Percentiles rank a stretch among this genome's conserved stretches.
These are phyloP conservation scores for Xylophagus ater DNA, from an alignment of 2,888 invertebrate genomes.

Conservation along the genomic window DNA sequence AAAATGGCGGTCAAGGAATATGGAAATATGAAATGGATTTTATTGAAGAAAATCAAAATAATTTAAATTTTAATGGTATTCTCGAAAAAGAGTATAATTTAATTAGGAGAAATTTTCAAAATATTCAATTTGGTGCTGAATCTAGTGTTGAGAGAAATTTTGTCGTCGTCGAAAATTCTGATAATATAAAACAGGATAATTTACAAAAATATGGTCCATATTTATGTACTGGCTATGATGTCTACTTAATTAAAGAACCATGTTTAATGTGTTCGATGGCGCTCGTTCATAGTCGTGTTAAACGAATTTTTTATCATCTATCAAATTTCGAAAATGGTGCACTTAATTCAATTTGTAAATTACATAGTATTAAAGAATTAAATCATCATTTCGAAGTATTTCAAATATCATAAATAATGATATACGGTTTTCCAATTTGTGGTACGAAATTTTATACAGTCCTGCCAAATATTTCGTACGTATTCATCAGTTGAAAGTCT, in stretches of 20 bases:
- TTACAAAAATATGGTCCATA: conserved; percentile 50
- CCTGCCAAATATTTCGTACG: too few species aligned
- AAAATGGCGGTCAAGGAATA: conserved; percentile 70
- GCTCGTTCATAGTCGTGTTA: conserved; percentile 77
- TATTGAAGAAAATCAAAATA: conserved; percentile 26
- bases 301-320: conserved; percentile 65
- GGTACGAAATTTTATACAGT: too few species aligned
- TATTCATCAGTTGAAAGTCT: too few species aligned
- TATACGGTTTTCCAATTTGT: too few species aligned
- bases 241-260: conserved; percentile 75
- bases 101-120: conserved; percentile 33
- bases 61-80: conserved; percentile 35
- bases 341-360: conserved; percentile 55
- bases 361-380: conserved; percentile 66
- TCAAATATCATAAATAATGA: too few species aligned
- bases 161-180: neutral
- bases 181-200: conserved; percentile 27
- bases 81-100: conserved; percentile 34
- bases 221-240: conserved; percentile 77
- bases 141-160: conserved; percentile 24
- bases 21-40: conserved; percentile 39
- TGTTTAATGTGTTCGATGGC: conserved; percentile 96
- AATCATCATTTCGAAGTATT: conserved; percentile 92
- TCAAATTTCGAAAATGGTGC: conserved; percentile 52
- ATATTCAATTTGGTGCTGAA: conserved; percentile 43